Evolutionary conservation across 2,888 invertebrate genomes (phyloP).

Genomic region (Drosophila setosimentum): DNA sequence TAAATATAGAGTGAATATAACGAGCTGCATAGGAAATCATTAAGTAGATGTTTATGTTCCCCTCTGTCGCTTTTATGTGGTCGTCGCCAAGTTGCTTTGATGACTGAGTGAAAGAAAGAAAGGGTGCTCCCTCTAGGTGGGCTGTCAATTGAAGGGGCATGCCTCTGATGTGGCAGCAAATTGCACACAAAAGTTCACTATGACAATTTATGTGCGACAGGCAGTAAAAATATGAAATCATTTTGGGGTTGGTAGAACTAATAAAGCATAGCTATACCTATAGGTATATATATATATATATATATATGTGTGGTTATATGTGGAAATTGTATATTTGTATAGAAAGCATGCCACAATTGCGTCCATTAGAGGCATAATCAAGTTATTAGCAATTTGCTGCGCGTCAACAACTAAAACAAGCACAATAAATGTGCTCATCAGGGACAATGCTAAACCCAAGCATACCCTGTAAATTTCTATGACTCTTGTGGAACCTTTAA

Average conservation of each 20-base stretch:
- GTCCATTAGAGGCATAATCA: conserved; percentile 76
- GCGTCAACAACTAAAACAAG: conserved; percentile 57
- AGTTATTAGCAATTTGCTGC: conserved; percentile 75
- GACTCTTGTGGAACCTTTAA: neutral
- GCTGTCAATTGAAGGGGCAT: conserved; percentile 50
- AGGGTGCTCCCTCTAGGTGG: conserved; percentile 10
- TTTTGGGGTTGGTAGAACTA: conserved; percentile 54
- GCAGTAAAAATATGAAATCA: conserved; percentile 61
- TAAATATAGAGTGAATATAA: conserved; percentile 17
- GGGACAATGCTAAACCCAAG: too few species aligned
- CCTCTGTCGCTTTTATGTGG: conserved; percentile 71
- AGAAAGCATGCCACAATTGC: conserved; percentile 52
- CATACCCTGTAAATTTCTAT: conserved; percentile 4
- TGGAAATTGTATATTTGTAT: conserved; percentile 21
- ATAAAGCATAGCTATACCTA: conserved; percentile 11
- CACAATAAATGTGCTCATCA: neutral
- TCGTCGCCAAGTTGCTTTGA: conserved; percentile 71
- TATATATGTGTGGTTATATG: neutral
- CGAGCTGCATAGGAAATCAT: conserved; percentile 70
- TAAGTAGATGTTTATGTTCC: conserved; percentile 79
- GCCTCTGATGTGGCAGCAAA: conserved; percentile 73
- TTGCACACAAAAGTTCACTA: conserved; percentile 67
- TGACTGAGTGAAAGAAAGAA: conserved; percentile 21
- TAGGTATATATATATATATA: conserved; percentile 2
- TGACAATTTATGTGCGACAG: conserved; percentile 58